phyloP scores from a whole-genome alignment of 2,797 vertebrate species.

The Typhlichthys subterraneus region DNA sequence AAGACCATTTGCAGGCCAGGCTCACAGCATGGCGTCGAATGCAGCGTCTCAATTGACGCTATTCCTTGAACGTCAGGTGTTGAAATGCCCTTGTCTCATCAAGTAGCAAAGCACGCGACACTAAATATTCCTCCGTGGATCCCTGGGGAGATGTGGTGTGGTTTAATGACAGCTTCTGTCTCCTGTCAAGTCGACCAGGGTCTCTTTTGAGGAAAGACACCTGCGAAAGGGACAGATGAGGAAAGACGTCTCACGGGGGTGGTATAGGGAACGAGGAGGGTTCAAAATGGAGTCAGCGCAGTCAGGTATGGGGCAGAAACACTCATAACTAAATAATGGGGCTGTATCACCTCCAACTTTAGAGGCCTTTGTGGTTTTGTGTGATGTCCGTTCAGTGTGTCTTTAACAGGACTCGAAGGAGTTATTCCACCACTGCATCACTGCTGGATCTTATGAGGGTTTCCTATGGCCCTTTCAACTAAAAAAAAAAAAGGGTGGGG shows the following conservation, averaged over 20 bases:
- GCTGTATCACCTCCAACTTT: background rate
- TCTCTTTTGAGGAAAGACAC: slow-evolving; percentile 61
- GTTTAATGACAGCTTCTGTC: slow-evolving; percentile 69
- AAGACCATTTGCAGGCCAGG: slow-evolving; percentile 53
- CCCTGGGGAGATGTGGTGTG: slow-evolving; percentile 56
- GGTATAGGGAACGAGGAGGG: slow-evolving; percentile 27
- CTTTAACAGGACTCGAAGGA: slow-evolving; percentile 28
- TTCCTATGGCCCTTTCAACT: background rate
- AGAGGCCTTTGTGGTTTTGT: slow-evolving; percentile 10
- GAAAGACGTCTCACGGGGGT: slow-evolving; percentile 48
- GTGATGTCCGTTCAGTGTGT: slow-evolving; percentile 9
- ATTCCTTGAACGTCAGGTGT: slow-evolving; percentile 44
- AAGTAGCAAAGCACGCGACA: slow-evolving; percentile 63
- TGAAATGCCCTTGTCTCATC: slow-evolving; percentile 70
- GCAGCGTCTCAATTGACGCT: slow-evolving; percentile 34
- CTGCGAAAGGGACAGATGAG: slow-evolving; percentile 50
- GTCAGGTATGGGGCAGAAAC: background rate
- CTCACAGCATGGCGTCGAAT: slow-evolving; percentile 34
- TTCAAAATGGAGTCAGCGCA: slow-evolving; percentile 6
- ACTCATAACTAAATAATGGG: slow-evolving; percentile 4
- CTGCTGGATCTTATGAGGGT: slow-evolving; percentile 17
- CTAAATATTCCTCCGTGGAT: slow-evolving; percentile 57
- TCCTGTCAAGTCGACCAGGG: slow-evolving; percentile 66
- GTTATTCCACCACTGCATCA: slow-evolving; percentile 9
- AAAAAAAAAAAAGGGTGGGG: slow-evolving; percentile 33